Percentiles rank a stretch among this genome's conserved stretches.
Conservation (phyloP, 2,888 invertebrate genomes). For the Cosmopolites sordidus region DNA sequence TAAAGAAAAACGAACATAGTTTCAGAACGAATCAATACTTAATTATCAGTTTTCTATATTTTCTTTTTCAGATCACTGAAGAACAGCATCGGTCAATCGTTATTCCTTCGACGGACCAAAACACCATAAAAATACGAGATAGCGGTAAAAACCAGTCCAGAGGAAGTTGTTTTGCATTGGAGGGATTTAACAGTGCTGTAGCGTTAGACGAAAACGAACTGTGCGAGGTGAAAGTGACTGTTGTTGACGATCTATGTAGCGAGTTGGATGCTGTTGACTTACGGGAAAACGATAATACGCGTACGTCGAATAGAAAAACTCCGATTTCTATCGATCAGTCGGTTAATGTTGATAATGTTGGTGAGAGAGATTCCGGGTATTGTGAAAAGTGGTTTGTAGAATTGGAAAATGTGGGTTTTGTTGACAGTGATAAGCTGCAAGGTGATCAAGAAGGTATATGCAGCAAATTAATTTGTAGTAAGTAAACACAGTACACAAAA, state of each 20-base stretch:
- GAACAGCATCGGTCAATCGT: too few species aligned
- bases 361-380: background rate
- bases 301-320: too few species aligned
- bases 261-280: constrained; percentile 11
- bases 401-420: background rate
- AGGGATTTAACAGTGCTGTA: constrained; percentile 11
- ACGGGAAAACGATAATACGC: background rate
- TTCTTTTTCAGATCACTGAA: too few species aligned
- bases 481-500: too few species aligned
- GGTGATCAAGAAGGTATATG: too few species aligned
- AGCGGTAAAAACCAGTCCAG: constrained; percentile 18
- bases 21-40: too few species aligned
- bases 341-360: background rate
- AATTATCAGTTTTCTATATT: too few species aligned
- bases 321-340: too few species aligned
- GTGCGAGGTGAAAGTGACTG: constrained; percentile 11
- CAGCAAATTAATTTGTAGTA: too few species aligned
- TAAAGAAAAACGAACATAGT: too few species aligned
- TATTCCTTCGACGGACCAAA: too few species aligned
- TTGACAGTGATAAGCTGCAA: background rate
- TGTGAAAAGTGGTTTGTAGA: background rate
- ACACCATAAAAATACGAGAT: constrained; percentile 5
- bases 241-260: constrained; percentile 11
- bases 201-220: constrained; percentile 11
- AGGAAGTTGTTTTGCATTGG: constrained; percentile 16